Base-by-base conservation (phyloP, 2,888 invertebrate genomes). In the Acrobasis consociella region DNA sequence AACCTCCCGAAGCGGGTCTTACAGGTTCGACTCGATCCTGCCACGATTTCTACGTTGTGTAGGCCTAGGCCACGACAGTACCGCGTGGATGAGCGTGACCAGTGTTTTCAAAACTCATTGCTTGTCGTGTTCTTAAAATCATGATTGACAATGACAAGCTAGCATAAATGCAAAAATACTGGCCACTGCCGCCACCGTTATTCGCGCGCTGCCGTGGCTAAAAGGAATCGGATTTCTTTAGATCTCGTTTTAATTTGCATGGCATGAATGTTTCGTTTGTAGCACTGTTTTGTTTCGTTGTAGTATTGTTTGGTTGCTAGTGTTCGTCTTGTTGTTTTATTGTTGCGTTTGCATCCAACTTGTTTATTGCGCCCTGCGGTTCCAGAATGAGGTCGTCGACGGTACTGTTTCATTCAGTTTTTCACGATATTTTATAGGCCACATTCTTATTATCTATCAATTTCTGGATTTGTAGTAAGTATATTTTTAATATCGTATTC, bases 1-100 rank as follows among this genome's bases (percentile, higher is more conserved):
- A 97, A 97, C 89, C 94, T 98, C 78, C 98, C 98, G 72, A 98
- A 98, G 91, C 96, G 97, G 80, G 97, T 98, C 77, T 94, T 98
- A 78, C 97, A 97, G 98, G 98, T 94, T 91, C 86, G 81, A 72
- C 67, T 76, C 72, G 71, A 76, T 91, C 95, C 94, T 95, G 95
- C 89, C 94, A 72, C 77, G 77, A 80, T 79, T n/a, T 78, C 76
- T 79, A 79, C 77, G 76, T 78, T 78, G 76, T 5, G 31, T 31
- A 31, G 31, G 31, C 31, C 31, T 31, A 31, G 31, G 31, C 31
- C 31, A 31, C 31, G 31, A 31, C 0, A 7, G 2, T 7, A 7
- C 31, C 8, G 7, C 31, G 2, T 31, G 31, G 31, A 31, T 31
- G 31, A 31, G 31, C 31, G 31, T 31, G 31, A 31, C 31, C 31